A percentile compares a stretch with the other conserved stretches of the same genome.
Conservation (phyloP, 92 coral and sea anemone genomes). For the Hydrozoanthus gracilis region DNA sequence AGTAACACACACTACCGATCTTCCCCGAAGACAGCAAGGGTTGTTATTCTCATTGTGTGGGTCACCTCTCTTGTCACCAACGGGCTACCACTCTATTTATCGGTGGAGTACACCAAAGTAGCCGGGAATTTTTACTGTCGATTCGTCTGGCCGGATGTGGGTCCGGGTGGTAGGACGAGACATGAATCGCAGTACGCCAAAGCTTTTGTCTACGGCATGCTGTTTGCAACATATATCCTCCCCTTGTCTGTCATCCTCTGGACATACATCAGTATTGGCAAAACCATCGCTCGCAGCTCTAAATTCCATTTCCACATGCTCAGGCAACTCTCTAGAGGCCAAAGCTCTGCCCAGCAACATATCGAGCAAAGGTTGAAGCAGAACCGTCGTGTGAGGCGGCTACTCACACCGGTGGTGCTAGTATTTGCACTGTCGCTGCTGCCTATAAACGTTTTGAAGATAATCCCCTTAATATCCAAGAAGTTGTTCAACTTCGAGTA, state of each 20-base stretch:
- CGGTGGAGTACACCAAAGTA: slow-evolving; percentile 53
- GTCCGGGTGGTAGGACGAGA: too few species aligned
- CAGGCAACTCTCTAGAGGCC: not conserved
- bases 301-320: slow-evolving; percentile 27
- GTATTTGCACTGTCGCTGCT: slow-evolving; percentile 62
- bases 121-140: slow-evolving; percentile 6
- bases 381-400: slow-evolving; percentile 57
- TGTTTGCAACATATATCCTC: not conserved
- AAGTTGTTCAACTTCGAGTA: slow-evolving; percentile 30
- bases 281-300: slow-evolving; percentile 31
- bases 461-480: slow-evolving; percentile 8
- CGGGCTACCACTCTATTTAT: slow-evolving; percentile 70
- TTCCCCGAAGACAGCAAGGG: slow-evolving; percentile 65
- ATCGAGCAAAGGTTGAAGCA: slow-evolving; percentile 59
- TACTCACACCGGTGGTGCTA: slow-evolving; percentile 72
- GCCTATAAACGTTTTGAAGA: slow-evolving; percentile 53
- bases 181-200: slow-evolving; percentile 1
- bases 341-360: slow-evolving; percentile 20
- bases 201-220: not conserved
- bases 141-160: slow-evolving; percentile 11
- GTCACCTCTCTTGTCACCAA: slow-evolving; percentile 55
- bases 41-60: slow-evolving; percentile 62
- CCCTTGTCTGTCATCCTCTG: slow-evolving; percentile 27
- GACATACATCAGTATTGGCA: slow-evolving; percentile 33
- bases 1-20: slow-evolving; percentile 35